These are phyloP conservation scores for Sinohyriopsis cumingii DNA, from an alignment of 2,888 invertebrate species.

Conservation along the genomic window DNA sequence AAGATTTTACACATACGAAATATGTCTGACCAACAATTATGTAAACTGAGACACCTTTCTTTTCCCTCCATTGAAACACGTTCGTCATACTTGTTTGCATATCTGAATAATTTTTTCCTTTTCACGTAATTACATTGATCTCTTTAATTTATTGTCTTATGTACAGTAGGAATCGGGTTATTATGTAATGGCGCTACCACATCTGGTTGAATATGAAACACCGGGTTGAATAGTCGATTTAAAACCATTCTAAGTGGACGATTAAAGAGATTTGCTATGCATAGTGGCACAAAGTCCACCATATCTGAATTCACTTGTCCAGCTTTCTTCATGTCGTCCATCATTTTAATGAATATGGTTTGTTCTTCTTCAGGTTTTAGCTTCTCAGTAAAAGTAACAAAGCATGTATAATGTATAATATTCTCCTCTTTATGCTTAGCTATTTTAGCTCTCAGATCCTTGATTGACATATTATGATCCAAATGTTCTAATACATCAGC, in stretches of 20 bases:
- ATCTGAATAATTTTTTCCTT: no score
- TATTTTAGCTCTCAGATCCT: neutral
- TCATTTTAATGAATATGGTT: slow-evolving; percentile 1
- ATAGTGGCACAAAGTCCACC: slow-evolving; percentile 2
- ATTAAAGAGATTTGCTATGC: slow-evolving; percentile 2
- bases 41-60: no score
- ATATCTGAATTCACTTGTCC: slow-evolving; percentile 2
- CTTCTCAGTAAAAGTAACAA: slow-evolving; percentile 1
- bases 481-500: neutral
- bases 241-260: slow-evolving; percentile 1
- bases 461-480: neutral
- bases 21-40: no score
- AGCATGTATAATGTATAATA: neutral
- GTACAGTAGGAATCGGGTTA: no score
- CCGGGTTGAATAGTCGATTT: neutral
- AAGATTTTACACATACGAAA: no score
- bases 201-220: slow-evolving; percentile 1
- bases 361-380: neutral
- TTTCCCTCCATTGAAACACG: no score
- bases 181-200: no score
- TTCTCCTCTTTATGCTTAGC: slow-evolving; percentile 1
- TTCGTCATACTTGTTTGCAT: no score
- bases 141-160: no score
- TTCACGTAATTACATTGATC: no score
- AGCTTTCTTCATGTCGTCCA: neutral